Percentiles rank a stretch among this genome's conserved stretches.
phyloP scores from a whole-genome alignment of 2,113 vertebrate genomes.

The Cyprinodon brontotheroides region DNA sequence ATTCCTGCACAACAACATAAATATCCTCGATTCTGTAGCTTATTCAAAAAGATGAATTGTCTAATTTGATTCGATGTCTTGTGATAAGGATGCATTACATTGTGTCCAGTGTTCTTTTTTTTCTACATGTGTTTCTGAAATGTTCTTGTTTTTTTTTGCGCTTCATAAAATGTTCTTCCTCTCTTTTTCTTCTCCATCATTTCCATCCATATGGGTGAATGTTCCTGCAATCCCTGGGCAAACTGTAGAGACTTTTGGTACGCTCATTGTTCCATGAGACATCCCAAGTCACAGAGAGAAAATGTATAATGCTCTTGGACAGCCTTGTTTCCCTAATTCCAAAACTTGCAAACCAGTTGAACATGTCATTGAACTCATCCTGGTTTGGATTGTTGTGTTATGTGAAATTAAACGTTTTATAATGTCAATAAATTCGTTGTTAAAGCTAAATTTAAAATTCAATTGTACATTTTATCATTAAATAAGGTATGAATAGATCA shows the following conservation, averaged over 20 bases:
- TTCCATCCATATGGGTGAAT: conserved; percentile 88
- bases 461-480: too few species aligned
- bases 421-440: neutral
- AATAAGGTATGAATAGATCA: too few species aligned
- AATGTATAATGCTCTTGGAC: neutral
- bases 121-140: conserved; percentile 56
- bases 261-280: conserved; percentile 83
- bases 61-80: neutral
- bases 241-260: conserved; percentile 91
- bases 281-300: conserved; percentile 79
- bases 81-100: conserved; percentile 2
- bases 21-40: neutral
- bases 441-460: neutral
- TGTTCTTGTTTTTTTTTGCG: conserved; percentile 66
- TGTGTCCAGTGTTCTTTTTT: conserved; percentile 51
- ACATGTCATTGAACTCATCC: neutral
- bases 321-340: neutral
- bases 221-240: conserved; percentile 86
- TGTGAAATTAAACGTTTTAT: neutral
- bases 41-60: neutral
- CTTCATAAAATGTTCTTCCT: conserved; percentile 76
- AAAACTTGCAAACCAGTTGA: neutral
- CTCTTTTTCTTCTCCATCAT: conserved; percentile 82
- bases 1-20: neutral
- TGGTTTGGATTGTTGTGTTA: neutral